Conservation (phyloP, 2,797 vertebrate species). For the Alcedo atthis region DNA sequence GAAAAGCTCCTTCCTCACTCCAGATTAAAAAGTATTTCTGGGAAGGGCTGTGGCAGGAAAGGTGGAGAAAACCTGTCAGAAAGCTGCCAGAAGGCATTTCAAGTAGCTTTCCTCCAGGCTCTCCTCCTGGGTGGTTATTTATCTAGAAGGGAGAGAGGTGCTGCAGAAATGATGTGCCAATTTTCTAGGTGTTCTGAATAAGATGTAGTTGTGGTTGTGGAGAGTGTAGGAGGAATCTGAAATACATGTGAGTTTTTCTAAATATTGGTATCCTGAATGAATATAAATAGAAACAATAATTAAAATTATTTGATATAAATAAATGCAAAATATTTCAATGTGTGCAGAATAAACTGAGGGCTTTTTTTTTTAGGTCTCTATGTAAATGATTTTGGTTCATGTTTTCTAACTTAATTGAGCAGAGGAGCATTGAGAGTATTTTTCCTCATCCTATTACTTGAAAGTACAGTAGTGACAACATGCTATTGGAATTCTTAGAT, state of each 20-base stretch:
- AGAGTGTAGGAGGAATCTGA: neutral
- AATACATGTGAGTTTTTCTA: neutral
- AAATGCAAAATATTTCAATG: too few relatives aligned
- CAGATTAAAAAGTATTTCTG: neutral
- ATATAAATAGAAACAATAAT: too few relatives aligned
- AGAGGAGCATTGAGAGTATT: neutral
- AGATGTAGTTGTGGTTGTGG: slow-evolving; percentile 14
- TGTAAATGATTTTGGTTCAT: neutral
- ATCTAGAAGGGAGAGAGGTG: neutral
- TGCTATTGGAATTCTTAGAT: slow-evolving; percentile 11
- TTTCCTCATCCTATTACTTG: neutral
- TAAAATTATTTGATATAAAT: too few relatives aligned
- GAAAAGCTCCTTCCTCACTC: neutral
- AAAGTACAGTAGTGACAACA: neutral
- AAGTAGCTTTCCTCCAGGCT: neutral
- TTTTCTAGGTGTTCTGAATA: slow-evolving; percentile 14
- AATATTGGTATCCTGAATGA: neutral
- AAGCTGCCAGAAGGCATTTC: slow-evolving; percentile 10
- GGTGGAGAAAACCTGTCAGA: neutral
- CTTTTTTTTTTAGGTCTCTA: neutral
- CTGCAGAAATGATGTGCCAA: neutral
- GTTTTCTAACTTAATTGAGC: slow-evolving; percentile 11
- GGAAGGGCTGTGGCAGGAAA: neutral
- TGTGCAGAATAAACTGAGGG: neutral
- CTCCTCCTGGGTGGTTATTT: neutral